phyloP scores from a whole-genome alignment of 2,888 invertebrate genomes.

The Bombyx huttoni region DNA sequence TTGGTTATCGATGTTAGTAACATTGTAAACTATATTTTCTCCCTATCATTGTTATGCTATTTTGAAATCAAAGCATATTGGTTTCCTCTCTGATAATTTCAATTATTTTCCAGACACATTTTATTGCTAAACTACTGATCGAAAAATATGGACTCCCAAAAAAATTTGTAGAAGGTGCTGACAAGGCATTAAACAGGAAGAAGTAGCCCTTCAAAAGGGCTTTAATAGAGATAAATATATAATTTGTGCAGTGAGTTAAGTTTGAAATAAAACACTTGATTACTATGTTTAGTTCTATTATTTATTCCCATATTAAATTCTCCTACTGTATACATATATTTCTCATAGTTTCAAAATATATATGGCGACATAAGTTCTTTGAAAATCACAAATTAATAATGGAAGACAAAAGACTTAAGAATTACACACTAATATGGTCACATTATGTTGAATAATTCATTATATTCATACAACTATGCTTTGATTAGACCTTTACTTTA shows the following conservation, averaged over 20 bases:
- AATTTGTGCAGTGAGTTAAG: slow-evolving; percentile 12
- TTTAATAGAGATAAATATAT: slow-evolving; percentile 5
- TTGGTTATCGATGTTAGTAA: too few relatives aligned
- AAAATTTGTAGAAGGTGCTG: slow-evolving; percentile 81
- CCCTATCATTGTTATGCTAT: too few relatives aligned
- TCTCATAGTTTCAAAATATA: background rate
- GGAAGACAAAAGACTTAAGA: slow-evolving; percentile 12
- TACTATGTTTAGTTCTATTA: slow-evolving; percentile 13
- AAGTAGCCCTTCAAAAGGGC: slow-evolving; percentile 25
- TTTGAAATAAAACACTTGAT: slow-evolving; percentile 5
- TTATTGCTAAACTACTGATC: slow-evolving; percentile 65
- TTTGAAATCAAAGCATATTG: too few relatives aligned
- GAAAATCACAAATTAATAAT: slow-evolving; percentile 1
- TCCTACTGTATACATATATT: background rate
- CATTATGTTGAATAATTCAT: too few relatives aligned
- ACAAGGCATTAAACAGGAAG: slow-evolving; percentile 81
- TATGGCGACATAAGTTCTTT: slow-evolving; percentile 4
- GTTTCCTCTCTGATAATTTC: too few relatives aligned
- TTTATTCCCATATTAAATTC: slow-evolving; percentile 1
- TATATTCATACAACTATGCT: too few relatives aligned
- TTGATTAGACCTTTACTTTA: too few relatives aligned
- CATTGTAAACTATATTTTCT: too few relatives aligned
- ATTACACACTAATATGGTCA: background rate
- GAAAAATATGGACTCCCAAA: slow-evolving; percentile 85
- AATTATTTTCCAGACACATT: slow-evolving; percentile 50